Conservation (phyloP, 2,888 invertebrate species). For the Cremastinae sp. region DNA sequence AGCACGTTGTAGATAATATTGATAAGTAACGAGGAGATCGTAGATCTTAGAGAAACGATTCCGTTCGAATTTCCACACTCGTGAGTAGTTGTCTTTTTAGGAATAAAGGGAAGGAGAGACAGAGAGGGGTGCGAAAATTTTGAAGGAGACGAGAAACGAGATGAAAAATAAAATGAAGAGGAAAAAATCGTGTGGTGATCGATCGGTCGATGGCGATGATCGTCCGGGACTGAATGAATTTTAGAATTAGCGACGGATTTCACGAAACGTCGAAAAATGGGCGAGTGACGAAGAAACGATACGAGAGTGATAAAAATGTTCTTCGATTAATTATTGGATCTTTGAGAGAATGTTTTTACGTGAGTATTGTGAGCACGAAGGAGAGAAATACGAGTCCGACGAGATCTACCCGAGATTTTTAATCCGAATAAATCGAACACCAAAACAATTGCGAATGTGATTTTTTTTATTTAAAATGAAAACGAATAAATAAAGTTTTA, state of each 20-base stretch:
- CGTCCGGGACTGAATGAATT: conserved; percentile 37
- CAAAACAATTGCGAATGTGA: neutral
- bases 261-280: neutral
- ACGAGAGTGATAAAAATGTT: conserved; percentile 4
- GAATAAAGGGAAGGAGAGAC: conserved; percentile 23
- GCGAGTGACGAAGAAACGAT: neutral
- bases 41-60: conserved; percentile 54
- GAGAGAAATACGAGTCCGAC: neutral
- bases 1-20: conserved; percentile 54
- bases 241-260: conserved; percentile 39
- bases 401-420: neutral
- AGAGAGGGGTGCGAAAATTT: conserved; percentile 16
- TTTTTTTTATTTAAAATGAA: neutral
- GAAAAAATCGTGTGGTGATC: conserved; percentile 33
- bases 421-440: conserved; percentile 9
- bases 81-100: conserved; percentile 47
- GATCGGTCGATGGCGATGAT: conserved; percentile 43
- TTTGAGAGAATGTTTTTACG: conserved; percentile 25
- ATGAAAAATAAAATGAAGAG: conserved; percentile 8
- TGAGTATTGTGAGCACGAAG: conserved; percentile 1
- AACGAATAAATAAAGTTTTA: neutral
- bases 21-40: conserved; percentile 55
- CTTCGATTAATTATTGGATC: conserved; percentile 2
- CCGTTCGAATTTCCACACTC: conserved; percentile 46
- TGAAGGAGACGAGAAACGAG: neutral